These are phyloP conservation scores for Pectinophora gossypiella DNA, from an alignment of 1,140 invertebrate genomes.

Conservation along the genomic window DNA sequence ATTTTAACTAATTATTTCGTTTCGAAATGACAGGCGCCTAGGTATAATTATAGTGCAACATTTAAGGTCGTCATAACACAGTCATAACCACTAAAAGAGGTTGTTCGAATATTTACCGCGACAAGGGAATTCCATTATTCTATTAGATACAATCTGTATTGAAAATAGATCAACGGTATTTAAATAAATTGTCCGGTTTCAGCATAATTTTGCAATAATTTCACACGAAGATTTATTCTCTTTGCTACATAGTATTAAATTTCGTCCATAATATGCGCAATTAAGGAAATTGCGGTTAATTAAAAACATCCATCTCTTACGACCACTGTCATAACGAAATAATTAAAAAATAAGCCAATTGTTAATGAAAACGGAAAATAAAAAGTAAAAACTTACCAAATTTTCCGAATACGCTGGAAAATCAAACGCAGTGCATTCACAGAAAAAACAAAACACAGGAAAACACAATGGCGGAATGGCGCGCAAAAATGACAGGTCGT, in stretches of 20 bases:
- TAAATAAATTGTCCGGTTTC: no score
- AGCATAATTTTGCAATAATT: background rate
- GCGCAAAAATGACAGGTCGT: slow-evolving; percentile 1
- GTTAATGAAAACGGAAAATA: no score
- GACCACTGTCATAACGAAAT: background rate
- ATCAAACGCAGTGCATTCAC: background rate
- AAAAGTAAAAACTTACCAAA: background rate
- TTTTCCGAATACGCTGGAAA: background rate
- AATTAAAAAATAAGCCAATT: background rate
- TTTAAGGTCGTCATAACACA: no score
- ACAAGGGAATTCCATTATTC: no score
- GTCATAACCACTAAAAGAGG: no score
- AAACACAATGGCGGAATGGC: background rate
- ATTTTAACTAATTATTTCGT: no score
- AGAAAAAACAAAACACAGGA: background rate
- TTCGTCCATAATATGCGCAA: background rate
- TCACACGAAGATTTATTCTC: background rate
- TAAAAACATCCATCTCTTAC: slow-evolving; percentile 2
- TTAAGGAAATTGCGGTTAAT: slow-evolving; percentile 1
- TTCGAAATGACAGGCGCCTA: no score
- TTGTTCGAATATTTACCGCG: no score
- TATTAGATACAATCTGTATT: no score
- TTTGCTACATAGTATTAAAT: background rate
- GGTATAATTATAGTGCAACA: no score
- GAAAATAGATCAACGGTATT: no score